These are phyloP conservation scores for Uria aalge DNA, from an alignment of 2,113 vertebrate species.

Conservation along the genomic window DNA sequence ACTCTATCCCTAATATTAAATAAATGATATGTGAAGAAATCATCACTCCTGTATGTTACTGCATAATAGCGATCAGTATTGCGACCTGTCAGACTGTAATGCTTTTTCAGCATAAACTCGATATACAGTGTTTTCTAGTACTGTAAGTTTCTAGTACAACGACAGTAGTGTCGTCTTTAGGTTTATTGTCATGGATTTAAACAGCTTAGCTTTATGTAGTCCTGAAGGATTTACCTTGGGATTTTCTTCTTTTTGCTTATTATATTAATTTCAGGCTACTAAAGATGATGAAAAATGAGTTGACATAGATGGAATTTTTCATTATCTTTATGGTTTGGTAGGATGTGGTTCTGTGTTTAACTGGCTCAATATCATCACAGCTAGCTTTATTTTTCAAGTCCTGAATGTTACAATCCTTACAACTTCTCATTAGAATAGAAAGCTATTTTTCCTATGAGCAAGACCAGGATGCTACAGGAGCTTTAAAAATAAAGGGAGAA, in stretches of 20 bases:
- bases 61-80: not conserved
- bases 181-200: not conserved
- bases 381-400: not conserved
- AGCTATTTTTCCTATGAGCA: not conserved
- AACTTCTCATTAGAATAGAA: not conserved
- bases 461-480: not conserved
- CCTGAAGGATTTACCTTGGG: not conserved
- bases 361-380: not conserved
- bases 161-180: not conserved
- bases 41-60: not conserved
- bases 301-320: not conserved
- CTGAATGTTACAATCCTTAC: not conserved
- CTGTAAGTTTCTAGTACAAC: not conserved
- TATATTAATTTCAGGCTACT: not conserved
- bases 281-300: slow-evolving; percentile 9
- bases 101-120: not conserved
- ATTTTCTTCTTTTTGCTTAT: not conserved
- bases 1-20: not conserved
- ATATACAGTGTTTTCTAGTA: not conserved
- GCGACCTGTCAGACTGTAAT: not conserved
- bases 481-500: not conserved
- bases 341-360: not conserved
- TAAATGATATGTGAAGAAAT: not conserved
- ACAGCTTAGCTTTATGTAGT: slow-evolving; percentile 2
- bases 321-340: not conserved